Evolutionary conservation across 1,140 invertebrate species (phyloP), one percentile per base, ranked within the genome.

Genomic region (Neodiprion fabricii): DNA sequence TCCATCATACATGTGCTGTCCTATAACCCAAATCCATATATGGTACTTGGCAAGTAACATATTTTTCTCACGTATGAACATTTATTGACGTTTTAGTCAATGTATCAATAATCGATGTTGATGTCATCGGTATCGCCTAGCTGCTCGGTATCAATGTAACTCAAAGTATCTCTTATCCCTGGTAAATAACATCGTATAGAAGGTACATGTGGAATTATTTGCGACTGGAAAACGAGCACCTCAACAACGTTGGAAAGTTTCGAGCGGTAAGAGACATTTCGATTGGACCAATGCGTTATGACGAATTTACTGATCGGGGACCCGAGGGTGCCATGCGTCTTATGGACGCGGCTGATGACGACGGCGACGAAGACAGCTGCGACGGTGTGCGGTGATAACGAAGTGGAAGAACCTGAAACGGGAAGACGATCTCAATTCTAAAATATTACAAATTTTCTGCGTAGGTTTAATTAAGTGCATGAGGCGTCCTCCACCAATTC

Each of bases 201-300:
- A 88, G 96, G 74, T 98, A 97, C 85, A 91, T 97, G 14, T 97
- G 96, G 96, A 97, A 97, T 85, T 98, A 95, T 85, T 96, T 97
- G 87, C 96, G 96, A 12, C 87, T 97, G 75, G 96, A 98, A 88
- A 97, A 98, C 87, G 96, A 97, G 85, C 96, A 98, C 91, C 88
- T 97, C 17, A 98, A 98, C 88, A 97, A 98, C 88, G 97, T 96
- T 89, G 96, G 96, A 89, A 95, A 97, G 87, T 97, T 98, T 87
- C 90, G 96, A 85, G 96, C 96, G 1, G 96, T 97, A 1, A 87
- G 96, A 73, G 96, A 97, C 84, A 98, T 98, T 78, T 96, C 94
- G 4, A 94, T 97, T 40, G 95, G 94, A 10, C 96, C 96, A 2
- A 92, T 96, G 73, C 93, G 40, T 69, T 47, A 9, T 10, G 70